Percentiles rank a stretch among this genome's conserved stretches.
phyloP scores from a whole-genome alignment of 1,140 invertebrate genomes.

The Saccostrea glomerata region DNA sequence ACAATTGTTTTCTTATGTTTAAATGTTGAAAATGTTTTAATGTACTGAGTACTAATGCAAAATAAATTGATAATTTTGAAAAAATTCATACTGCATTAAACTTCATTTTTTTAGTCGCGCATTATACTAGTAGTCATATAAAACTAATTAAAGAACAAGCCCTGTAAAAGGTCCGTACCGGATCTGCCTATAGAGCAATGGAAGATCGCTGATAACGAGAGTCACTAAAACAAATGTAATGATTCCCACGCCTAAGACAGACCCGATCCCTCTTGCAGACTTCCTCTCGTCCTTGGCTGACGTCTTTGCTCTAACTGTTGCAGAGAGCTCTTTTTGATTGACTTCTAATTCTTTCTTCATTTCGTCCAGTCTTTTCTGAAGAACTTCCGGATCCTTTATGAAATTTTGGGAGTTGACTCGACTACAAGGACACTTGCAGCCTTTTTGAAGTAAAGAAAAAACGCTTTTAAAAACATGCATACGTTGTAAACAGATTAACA shows the following conservation, averaged over 20 bases:
- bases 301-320: background rate
- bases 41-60: too few relatives aligned
- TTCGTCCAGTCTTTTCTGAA: background rate
- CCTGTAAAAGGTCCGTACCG: background rate
- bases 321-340: background rate
- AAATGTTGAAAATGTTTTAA: too few relatives aligned
- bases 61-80: too few relatives aligned
- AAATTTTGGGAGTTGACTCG: background rate
- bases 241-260: background rate
- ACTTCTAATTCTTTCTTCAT: constrained; percentile 2
- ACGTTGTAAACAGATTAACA: background rate
- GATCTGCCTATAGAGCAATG: background rate
- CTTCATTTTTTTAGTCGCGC: too few relatives aligned
- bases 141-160: background rate
- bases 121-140: background rate
- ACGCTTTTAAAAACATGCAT: background rate
- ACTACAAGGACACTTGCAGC: background rate
- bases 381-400: background rate
- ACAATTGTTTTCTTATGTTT: too few relatives aligned
- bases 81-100: too few relatives aligned
- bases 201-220: background rate
- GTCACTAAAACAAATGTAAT: background rate
- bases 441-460: background rate
- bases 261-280: background rate
- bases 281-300: background rate